These are phyloP conservation scores for Mus minutoides DNA, from an alignment of 2,797 vertebrate species.

Conservation along the genomic window DNA sequence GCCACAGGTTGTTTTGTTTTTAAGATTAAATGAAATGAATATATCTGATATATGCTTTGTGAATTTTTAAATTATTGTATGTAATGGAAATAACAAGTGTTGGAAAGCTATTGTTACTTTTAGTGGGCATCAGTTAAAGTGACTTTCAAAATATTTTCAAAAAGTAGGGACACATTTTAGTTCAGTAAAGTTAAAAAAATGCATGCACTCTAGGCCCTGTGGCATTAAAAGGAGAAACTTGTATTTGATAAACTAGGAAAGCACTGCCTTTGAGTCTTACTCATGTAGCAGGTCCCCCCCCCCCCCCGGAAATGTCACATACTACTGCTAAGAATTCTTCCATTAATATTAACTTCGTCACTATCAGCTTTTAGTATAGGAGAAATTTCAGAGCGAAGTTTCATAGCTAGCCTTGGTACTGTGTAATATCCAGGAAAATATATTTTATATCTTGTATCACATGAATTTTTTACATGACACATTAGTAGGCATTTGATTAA, in stretches of 20 bases:
- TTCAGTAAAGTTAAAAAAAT: background rate
- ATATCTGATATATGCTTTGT: background rate
- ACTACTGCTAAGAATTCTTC: background rate
- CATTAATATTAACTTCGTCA: background rate
- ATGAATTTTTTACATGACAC: background rate
- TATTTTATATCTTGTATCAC: background rate
- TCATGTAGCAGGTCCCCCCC: background rate
- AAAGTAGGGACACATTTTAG: constrained; percentile 15
- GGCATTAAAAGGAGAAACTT: background rate
- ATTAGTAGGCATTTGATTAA: background rate
- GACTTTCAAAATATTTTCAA: background rate
- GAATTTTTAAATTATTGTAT: constrained; percentile 36
- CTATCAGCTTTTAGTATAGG: background rate
- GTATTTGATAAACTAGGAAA: background rate
- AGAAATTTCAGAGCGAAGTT: background rate
- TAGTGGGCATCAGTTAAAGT: background rate
- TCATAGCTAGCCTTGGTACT: background rate
- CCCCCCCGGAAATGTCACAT: background rate
- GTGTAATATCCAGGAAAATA: background rate
- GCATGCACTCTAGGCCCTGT: background rate
- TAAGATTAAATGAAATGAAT: constrained; percentile 9
- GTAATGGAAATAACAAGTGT: constrained; percentile 13
- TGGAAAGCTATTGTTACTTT: background rate
- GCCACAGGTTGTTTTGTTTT: background rate
- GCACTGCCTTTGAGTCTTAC: background rate